Evolutionary conservation across 2,888 invertebrate species (phyloP), one percentile per base, ranked within the genome.

Genomic region (Blastobasis adustella): DNA sequence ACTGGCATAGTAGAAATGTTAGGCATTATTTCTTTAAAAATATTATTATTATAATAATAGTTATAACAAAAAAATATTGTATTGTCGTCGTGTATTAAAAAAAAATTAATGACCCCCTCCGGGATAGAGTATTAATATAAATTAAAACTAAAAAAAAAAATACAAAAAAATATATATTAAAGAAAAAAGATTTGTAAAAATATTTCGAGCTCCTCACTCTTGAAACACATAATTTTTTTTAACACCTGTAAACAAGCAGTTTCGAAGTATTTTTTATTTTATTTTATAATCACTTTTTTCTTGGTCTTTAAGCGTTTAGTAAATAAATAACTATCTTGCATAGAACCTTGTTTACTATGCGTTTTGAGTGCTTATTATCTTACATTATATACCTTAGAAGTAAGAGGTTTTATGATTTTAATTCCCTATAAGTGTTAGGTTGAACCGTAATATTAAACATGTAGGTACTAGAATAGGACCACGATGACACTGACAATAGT

Each of bases 11-110:
- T 80, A 79, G 77, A 59, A 68, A 67, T 65, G 59, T 63, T 54
- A 59, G 57, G 23, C 23, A 23, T 52, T 54, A 56, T 64, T 60
- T 55, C 59, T 65, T 69, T 67, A 1, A 63, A 67, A 71, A 68
- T 70, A 65, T 65, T 67, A 71, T 69, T 71, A 70, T 74, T 69
- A 73, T 67, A 67, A 73, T 72, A 65, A 70, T 61, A 60, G 10
- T 40, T 40, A 42, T 66, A 65, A 70, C 67, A 54, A 23, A 23
- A 63, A 65, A 58, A 57, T 57, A 59, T 69, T 75, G 64, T 77
- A 73, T 23, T 75, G 85, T 87, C 85, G 87, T 86, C 85, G 85
- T 86, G 84, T 82, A 64, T 59, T 57, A 58, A 57, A 50, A 50
- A 23, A 52, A 64, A 62, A 62, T 66, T 73, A 79, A 72, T 73